Percentiles rank a stretch among this genome's conserved stretches.
These are phyloP conservation scores for Anas capensis DNA, from an alignment of 2,797 vertebrate genomes.

Conservation along the genomic window DNA sequence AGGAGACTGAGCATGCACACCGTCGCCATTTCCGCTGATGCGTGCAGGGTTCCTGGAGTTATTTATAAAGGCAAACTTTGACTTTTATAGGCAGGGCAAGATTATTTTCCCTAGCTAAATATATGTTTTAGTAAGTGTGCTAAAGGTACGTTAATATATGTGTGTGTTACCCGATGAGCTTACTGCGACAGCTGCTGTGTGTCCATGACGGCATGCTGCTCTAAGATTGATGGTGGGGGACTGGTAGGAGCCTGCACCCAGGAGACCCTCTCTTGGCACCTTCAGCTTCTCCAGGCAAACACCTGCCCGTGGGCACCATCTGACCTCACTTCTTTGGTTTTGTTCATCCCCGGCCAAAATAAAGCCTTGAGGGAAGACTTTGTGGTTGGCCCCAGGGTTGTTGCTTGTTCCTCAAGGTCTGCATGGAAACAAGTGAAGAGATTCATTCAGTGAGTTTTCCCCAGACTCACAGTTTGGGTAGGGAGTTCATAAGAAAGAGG, in stretches of 20 bases:
- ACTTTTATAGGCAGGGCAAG: slow-evolving; percentile 62
- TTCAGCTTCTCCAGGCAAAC: background rate
- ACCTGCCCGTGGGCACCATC: background rate
- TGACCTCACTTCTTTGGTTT: background rate
- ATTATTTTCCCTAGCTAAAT: slow-evolving; percentile 72
- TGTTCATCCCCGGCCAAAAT: background rate
- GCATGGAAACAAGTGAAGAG: background rate
- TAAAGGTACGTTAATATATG: slow-evolving; percentile 66
- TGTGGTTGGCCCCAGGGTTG: background rate
- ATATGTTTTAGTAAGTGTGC: slow-evolving; percentile 70
- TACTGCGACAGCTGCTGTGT: slow-evolving; percentile 68
- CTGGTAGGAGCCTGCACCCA: background rate
- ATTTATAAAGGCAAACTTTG: slow-evolving; percentile 72
- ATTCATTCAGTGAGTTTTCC: background rate
- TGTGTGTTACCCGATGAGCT: slow-evolving; percentile 67
- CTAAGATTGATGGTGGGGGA: slow-evolving; percentile 64
- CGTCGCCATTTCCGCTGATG: background rate
- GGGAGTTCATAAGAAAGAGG: background rate
- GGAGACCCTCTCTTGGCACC: slow-evolving; percentile 6
- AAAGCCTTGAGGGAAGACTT: accelerated
- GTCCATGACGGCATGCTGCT: slow-evolving; percentile 52
- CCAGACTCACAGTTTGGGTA: background rate
- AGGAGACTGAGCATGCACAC: background rate
- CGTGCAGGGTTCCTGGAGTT: slow-evolving; percentile 26
- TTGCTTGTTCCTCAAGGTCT: background rate